Base-by-base conservation (phyloP, 2,797 vertebrate genomes). In the Peromyscus melanophrys region DNA sequence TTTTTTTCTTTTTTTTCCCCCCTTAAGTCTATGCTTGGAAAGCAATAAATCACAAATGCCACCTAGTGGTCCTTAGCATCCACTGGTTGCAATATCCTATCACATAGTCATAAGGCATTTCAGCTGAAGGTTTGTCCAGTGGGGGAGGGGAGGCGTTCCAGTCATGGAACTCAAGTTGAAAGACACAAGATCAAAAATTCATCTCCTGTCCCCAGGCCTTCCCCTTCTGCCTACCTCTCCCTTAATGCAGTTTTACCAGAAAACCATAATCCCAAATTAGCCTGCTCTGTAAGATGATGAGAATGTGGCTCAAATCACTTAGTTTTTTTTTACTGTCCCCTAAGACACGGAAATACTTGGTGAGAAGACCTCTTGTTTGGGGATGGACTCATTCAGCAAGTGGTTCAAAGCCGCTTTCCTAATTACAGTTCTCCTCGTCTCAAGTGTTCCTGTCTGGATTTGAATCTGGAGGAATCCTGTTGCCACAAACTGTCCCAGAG, bases 31-130 rank as follows among this genome's bases (percentile, higher is more conserved):
- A 73, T 71, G 57, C 93, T 97, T 96, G 14, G 65, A 98, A 94
- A 96, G 97, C 96, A 98, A 99, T 98, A 99, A 98, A 98, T 99
- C 98, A 98, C 99, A 99, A 98, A 99, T 99, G 98, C 99, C 99
- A 99, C 98, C 98, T 99, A 99, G 98, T 98, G 99, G 98, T 90
- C 96, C 94, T 93, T 96, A 6, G 92, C 86, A 94, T 94, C 94
- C 90, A 97, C 94, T 97, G 96, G 98, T 96, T 96, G 67, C 73
- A 2, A 59, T 94, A 59, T 89, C 69, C 67, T 90, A 49, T 37
- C 73, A 57, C 23, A n/a, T 25, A 91, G 61, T 31, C 49, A 8
- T 4, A 65, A 59, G 43, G 46, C 61, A 19, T 65, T 65, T 52
- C 16, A 1, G 49, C 71, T 37, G 27, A 86, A 19, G 63, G 37